Evolutionary conservation across 2,113 vertebrate species (phyloP).

Genomic region (Pelecanoides urinatrix): DNA sequence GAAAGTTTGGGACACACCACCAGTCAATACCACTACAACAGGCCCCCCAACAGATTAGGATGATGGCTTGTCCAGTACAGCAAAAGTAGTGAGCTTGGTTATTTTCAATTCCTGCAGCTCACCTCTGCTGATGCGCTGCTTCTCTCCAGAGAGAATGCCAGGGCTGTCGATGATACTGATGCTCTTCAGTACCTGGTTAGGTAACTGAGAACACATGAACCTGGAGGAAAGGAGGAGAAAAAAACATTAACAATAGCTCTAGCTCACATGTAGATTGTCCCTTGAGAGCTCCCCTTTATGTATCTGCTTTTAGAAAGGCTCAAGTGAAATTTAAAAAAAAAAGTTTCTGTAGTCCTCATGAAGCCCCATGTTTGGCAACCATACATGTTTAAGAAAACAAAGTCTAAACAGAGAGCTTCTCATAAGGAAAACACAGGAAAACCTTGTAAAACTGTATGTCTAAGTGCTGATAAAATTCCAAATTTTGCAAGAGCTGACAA

Average conservation of each 20-base stretch:
- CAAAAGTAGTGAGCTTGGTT: background rate
- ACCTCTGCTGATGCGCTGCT: constrained; percentile 96
- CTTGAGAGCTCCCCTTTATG: background rate
- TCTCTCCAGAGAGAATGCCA: constrained; percentile 95
- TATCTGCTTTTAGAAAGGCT: background rate
- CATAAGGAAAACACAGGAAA: background rate
- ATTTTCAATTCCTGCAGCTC: background rate
- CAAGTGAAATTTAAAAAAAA: background rate
- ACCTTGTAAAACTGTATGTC: accelerated
- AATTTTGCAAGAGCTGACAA: background rate
- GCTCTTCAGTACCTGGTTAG: constrained; percentile 94
- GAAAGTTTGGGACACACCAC: background rate
- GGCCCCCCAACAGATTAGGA: background rate
- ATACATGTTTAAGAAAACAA: background rate
- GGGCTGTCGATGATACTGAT: constrained; percentile 98
- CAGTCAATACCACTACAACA: background rate
- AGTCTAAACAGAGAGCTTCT: background rate
- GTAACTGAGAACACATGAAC: constrained; percentile 97
- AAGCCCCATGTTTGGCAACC: background rate
- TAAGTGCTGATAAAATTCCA: background rate
- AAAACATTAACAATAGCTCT: background rate
- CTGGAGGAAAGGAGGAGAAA: constrained; percentile 58
- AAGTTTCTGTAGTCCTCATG: background rate
- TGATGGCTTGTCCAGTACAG: background rate
- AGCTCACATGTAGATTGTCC: background rate